Evolutionary conservation across 2,888 invertebrate species (phyloP), one percentile per base, ranked within the genome.

Genomic region (Drosophila borborema): DNA sequence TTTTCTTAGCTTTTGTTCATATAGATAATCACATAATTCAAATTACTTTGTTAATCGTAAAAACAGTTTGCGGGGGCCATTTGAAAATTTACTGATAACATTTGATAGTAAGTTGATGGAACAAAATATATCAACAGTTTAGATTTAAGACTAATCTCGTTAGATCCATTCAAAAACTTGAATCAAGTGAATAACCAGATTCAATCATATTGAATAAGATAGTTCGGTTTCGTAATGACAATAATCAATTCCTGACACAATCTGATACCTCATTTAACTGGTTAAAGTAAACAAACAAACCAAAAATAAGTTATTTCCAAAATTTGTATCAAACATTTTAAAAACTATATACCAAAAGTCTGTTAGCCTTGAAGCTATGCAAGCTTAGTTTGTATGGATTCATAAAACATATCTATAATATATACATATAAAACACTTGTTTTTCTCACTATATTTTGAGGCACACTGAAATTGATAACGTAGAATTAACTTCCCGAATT

Each of bases 251-350:
- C 23, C 3, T 23, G 2, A 4, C 23, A 23, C 23, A 23, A 23
- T 23, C 23, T 23, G 23, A 4, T 23, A 23, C 23, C 23, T 23
- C 18, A 7, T 18, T 34, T 7, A 14, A 18, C 31, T 34, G 2
- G 1, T n/a, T 49, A 31, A 31, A 16, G 49, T n/a, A 49, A 51
- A 51, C 49, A 51, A 34, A 34, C 49, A 49, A 34, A 49, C 40
- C 40, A 23, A 3, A 23, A 23, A 40, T n/a, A 40, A 8, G 2
- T 16, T 31, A 31, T 49, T 23, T 46, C 28, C 28, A 51, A n/a
- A 49, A 31, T 12, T 18, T 31, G 3, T 12, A 48, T 31, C 5
- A 31, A 34, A 7, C 7, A 34, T 12, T 31, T 5, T 10, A 10
- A 51, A 51, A 18, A 18, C 5, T 51, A 3, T 12, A 18, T 12